phyloP scores from a whole-genome alignment of 1,140 invertebrate species.

The Cardiocondyla obscurior region DNA sequence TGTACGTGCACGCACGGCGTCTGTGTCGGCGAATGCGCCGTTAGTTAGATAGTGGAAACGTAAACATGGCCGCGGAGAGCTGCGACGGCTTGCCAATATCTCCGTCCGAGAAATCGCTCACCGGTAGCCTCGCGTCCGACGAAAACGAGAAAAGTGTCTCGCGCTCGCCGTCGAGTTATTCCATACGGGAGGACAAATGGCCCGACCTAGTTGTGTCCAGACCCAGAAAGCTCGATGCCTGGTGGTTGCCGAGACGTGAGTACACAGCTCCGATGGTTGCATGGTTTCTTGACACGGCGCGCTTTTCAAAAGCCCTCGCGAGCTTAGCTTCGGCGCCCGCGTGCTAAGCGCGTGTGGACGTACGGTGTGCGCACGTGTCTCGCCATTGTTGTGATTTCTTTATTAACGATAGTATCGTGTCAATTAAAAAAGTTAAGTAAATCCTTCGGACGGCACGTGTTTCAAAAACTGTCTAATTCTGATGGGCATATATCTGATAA shows the following conservation, averaged over 20 bases:
- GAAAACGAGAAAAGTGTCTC: conserved; percentile 83
- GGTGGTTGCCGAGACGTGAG: conserved; percentile 83
- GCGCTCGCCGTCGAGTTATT: conserved; percentile 84
- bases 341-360: not conserved
- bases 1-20: not conserved
- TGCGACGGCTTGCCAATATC: conserved; percentile 84
- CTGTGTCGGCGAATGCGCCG: conserved; percentile 38
- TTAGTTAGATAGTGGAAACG: conserved; percentile 61
- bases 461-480: not conserved
- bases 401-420: not conserved
- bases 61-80: conserved; percentile 84
- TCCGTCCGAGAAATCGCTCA: conserved; percentile 82
- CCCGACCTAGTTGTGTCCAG: conserved; percentile 84
- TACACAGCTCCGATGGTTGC: conserved; percentile 64
- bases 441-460: not conserved
- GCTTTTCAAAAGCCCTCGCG: conserved; percentile 48
- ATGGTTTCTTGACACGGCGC: conserved; percentile 54
- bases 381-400: not conserved
- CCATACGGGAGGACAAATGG: conserved; percentile 85
- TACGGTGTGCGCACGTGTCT: not conserved
- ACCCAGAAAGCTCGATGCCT: conserved; percentile 81
- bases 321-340: conserved; percentile 8
- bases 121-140: conserved; percentile 79
- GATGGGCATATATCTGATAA: not conserved
- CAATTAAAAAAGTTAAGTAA: not conserved